These are phyloP conservation scores for Diarsia dahlii DNA, from an alignment of 2,888 invertebrate species.

Conservation along the genomic window DNA sequence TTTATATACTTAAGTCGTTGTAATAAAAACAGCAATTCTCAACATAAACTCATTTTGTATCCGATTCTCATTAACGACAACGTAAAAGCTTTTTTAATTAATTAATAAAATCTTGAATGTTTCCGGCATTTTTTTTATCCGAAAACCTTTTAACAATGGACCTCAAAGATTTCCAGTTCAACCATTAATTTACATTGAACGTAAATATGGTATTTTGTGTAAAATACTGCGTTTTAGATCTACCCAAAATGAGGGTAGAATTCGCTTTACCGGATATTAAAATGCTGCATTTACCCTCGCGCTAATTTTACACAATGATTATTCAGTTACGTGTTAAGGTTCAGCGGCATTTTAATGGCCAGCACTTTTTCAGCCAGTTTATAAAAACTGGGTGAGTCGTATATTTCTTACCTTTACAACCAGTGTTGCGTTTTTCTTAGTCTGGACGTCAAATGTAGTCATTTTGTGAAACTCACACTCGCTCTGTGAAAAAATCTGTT, in stretches of 20 bases:
- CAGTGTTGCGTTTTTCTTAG: not conserved
- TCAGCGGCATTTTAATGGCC: constrained; percentile 72
- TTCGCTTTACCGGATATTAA: constrained; percentile 70
- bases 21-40: constrained; percentile 17
- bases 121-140: constrained; percentile 49
- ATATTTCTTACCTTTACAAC: constrained; percentile 44
- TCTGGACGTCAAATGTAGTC: not conserved
- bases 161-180: constrained; percentile 50
- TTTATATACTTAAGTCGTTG: not conserved
- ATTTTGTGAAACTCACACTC: too few relatives aligned
- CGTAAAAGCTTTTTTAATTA: constrained; percentile 55
- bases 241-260: constrained; percentile 67
- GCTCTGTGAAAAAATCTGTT: not conserved
- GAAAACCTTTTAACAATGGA: constrained; percentile 57
- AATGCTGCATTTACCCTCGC: constrained; percentile 65
- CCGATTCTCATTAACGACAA: constrained; percentile 34
- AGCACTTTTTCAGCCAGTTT: constrained; percentile 37
- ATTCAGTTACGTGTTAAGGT: constrained; percentile 71
- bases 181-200: constrained; percentile 45
- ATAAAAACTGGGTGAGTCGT: constrained; percentile 41
- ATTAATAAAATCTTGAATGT: constrained; percentile 55
- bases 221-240: constrained; percentile 60
- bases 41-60: constrained; percentile 48
- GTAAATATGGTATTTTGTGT: constrained; percentile 50
- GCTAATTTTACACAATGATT: constrained; percentile 70